phyloP scores from a whole-genome alignment of 2,113 vertebrate species.

The Nyctereutes procyonoides region DNA sequence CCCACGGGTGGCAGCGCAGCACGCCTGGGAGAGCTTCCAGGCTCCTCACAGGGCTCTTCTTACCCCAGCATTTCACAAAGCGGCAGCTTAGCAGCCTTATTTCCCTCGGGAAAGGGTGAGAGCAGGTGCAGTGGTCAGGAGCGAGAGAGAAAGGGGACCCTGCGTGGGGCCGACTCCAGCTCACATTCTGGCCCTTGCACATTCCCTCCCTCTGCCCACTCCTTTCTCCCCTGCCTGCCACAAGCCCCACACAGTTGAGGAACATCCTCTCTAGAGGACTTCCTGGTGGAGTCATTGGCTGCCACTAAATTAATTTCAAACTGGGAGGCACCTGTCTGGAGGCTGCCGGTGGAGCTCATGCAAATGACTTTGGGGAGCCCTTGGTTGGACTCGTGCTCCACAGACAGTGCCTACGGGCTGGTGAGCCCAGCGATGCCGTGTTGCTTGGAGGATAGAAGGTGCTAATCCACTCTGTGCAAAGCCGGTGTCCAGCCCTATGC shows the following conservation, averaged over 20 bases:
- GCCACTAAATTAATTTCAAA: neutral
- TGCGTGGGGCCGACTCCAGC: neutral
- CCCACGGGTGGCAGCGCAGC: neutral
- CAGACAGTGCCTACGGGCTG: rapidly evolving
- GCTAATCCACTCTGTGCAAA: neutral
- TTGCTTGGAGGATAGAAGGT: neutral
- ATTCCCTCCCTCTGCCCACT: neutral
- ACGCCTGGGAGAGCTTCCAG: neutral
- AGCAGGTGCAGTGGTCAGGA: neutral
- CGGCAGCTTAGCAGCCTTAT: neutral
- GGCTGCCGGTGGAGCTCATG: neutral
- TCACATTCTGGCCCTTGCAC: rapidly evolving
- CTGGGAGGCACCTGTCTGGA: neutral
- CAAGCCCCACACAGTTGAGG: neutral
- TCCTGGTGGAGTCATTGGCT: neutral
- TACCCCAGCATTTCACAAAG: rapidly evolving
- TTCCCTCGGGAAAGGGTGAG: neutral
- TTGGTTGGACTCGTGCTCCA: neutral
- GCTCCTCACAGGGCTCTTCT: neutral
- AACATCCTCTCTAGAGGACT: neutral
- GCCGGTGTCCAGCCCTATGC: rapidly evolving
- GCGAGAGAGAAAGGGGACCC: no score
- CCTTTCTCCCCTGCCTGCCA: neutral
- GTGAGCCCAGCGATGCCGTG: no score
- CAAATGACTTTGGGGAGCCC: neutral